phyloP scores from a whole-genome alignment of 2,888 invertebrate species.

The Hemithea aestivaria region DNA sequence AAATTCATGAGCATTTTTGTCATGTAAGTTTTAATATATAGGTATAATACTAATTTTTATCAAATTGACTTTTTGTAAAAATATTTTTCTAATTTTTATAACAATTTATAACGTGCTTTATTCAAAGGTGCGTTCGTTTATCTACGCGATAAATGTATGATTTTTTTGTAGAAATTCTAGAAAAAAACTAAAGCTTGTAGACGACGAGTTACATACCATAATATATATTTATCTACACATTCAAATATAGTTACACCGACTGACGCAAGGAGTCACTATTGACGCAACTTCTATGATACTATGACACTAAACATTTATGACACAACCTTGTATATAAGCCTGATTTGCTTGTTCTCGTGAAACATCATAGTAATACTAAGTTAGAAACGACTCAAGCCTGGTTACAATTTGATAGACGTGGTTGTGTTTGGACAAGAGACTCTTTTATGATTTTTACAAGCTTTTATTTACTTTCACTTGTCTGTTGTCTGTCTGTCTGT shows the following conservation, averaged over 20 bases:
- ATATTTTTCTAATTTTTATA: not conserved
- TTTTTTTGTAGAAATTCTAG: not conserved
- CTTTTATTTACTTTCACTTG: no score
- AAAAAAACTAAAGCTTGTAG: slow-evolving; percentile 3
- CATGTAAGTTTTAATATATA: no score
- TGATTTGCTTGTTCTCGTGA: slow-evolving; percentile 24
- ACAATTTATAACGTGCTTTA: slow-evolving; percentile 27
- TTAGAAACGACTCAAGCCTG: no score
- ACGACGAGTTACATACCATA: not conserved
- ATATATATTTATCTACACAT: slow-evolving; percentile 6
- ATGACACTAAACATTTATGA: slow-evolving; percentile 27
- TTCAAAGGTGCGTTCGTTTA: no score
- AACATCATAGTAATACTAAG: no score
- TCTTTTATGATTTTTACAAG: no score
- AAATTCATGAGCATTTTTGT: no score
- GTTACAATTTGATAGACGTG: no score
- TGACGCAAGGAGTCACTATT: slow-evolving; percentile 6
- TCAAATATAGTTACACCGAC: slow-evolving; percentile 3
- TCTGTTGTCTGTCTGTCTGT: no score
- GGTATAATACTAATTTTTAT: not conserved
- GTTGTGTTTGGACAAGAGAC: no score
- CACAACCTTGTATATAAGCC: slow-evolving; percentile 58
- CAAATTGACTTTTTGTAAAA: not conserved
- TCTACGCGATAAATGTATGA: no score
- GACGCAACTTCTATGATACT: slow-evolving; percentile 2